Base-by-base conservation (phyloP, 2,797 vertebrate species). In the Micromesistius poutassou region DNA sequence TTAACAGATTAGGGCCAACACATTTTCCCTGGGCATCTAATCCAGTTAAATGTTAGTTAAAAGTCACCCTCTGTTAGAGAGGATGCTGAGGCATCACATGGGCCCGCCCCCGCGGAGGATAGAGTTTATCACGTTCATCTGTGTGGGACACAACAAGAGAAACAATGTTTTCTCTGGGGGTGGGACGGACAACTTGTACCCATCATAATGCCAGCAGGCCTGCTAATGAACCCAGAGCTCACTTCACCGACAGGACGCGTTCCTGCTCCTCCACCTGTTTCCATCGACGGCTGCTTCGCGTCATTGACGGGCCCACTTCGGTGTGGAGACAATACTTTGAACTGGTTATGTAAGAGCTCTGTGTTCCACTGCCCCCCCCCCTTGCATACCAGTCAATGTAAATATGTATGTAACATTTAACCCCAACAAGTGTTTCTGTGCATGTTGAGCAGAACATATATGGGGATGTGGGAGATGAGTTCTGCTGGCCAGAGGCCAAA, bases 21-120 rank as follows among this genome's bases (percentile, higher is more conserved):
- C 74, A 77, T 74, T 82, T 82, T 80, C 66, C 78, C 8, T 25
- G 55, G 71, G 79, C 42, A 83, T 79, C 81, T 89, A 90, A 92
- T 91, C 88, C 83, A 66, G 33, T 77, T 88, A 74, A 81, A 76
- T 86, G 87, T 86, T 77, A 77, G 46, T 42, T 87, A 87, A 92
- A 92, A 86, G 87, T 91, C 91, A 87, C 86, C 83, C 73, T 85
- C 87, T 90, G 89, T 87, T 3, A 22, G 22, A n/a, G 81, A 83
- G 74, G 81, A 77, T 78, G 74, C 46, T 28, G 46, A 2, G 16
- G 74, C 31, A n/a, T 85, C 83, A 87, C 81, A 86, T 87, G 84
- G 77, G 3, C 42, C 42, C 13, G 31, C 33, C 68, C 68, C 80
- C 76, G 77, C 75, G 33, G 33, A 79, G 1, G 9, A 70, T 80